Base-by-base conservation (phyloP, 2,888 invertebrate genomes). In the Paralinhomoeus sp. region DNA sequence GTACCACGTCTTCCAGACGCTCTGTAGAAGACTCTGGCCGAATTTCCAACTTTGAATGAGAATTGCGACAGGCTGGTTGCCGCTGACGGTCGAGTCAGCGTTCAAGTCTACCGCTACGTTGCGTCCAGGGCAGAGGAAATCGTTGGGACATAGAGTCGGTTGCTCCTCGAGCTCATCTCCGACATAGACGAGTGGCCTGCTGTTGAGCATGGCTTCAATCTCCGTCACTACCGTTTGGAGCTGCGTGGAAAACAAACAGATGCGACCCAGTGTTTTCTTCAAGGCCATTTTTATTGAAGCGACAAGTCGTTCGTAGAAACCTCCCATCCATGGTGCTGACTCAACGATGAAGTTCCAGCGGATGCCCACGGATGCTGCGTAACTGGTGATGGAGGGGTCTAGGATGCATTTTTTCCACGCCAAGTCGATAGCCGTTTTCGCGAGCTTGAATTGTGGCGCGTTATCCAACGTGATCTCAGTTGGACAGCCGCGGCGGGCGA, bases 281-380 rank as follows among this genome's bases (percentile, higher is more conserved):
- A 36, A n/a, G 3, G 24, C 23, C 20, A 20, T 23, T 18, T 67
- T 66, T 3, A 64, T 21, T 17, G 58, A 42, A 2, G 59, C 52
- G 15, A 64, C 53, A 3, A 65, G 45, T 18, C 62, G 50, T 48
- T 64, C 62, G 55, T 59, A 65, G 51, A 56, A 64, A 34, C 64
- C 62, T 41, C 63, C 62, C 64, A 61, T 62, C 64, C 64, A 65
- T 2, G 63, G 47, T 15, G 62, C 59, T 0, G 54, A 49, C 9
- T 62, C 62, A 9, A 62, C 58, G 41, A 58, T 64, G 46, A 65
- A 66, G 15, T 45, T 49, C 51, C 53, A 54, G 12, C 44, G 18
- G 31, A 51, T 53, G n/a, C 39, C 27, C 22, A 48, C 13, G 7
- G 24, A 20, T 18, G 45, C 41, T 22, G 20, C 27, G n/a, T 40